Evolutionary conservation across 2,888 invertebrate species (phyloP), one percentile per base, ranked within the genome.

Genomic region (Neria commutata): DNA sequence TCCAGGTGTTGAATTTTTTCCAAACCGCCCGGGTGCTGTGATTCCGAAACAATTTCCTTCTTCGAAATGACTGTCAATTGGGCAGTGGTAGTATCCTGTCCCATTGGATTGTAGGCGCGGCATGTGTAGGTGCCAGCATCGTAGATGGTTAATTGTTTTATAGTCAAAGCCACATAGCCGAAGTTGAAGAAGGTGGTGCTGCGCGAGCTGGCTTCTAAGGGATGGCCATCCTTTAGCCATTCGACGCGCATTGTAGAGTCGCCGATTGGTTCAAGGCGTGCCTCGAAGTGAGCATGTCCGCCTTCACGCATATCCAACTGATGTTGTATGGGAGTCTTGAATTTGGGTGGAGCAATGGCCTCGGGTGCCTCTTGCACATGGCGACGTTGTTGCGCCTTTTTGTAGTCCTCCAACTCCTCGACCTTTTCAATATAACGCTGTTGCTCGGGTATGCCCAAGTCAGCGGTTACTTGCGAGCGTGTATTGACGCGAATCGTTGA

Each of bases 241-340:
- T 95, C 94, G 40, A 96, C 94, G 79, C 86, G 89, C 74, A 97
- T 86, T 50, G 91, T 91, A 3, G 95, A 88, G 82, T 97, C 97
- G 50, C 94, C 95, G 64, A 95, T 86, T 57, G 97, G 97, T 82
- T 96, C 95, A 50, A 97, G 87, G 66, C 95, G 90, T 68, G 95
- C 95, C 85, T 97, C 97, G 76, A 97, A 95, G 79, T 97, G 96
- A 68, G 95, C 95, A 75, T 94, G 95, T 67, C 94, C 95, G 68
- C 95, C 94, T 85, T 97, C 96, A 74, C 91, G 89, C 74, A 94
- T 87, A 76, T 90, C 90, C 54, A 89, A 83, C 84, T 94, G 94
- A 83, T 94, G 92, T 81, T 91, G 92, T 66, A 95, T 92, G 45
- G 92, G 93, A 26, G 92, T 90, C 82, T 93, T 93, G 80, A 95